Evolutionary conservation across 2,888 invertebrate species (phyloP).

Genomic region (Ochropacha duplaris): DNA sequence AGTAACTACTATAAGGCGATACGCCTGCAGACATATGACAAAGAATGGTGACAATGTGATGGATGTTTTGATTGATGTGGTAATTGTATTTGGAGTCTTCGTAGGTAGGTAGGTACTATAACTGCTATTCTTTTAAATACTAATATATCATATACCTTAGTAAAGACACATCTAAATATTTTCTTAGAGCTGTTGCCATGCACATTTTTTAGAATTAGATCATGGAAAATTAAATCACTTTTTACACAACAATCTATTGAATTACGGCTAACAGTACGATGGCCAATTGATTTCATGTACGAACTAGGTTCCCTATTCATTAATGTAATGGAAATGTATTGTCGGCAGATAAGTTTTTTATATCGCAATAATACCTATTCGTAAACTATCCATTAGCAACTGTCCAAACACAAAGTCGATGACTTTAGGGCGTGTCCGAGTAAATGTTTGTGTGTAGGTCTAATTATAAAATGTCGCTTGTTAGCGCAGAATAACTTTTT

Average conservation of each 20-base stretch:
- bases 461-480: slow-evolving; percentile 7
- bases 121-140: too few relatives aligned
- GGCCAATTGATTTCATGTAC: slow-evolving; percentile 50
- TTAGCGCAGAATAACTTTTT: neutral
- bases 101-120: too few relatives aligned
- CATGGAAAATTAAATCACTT: neutral
- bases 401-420: slow-evolving; percentile 53
- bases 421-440: slow-evolving; percentile 42
- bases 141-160: too few relatives aligned
- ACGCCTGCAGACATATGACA: too few relatives aligned
- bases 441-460: slow-evolving; percentile 29
- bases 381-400: slow-evolving; percentile 50
- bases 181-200: too few relatives aligned
- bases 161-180: too few relatives aligned
- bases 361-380: slow-evolving; percentile 29
- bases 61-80: too few relatives aligned
- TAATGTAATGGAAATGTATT: slow-evolving; percentile 59
- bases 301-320: slow-evolving; percentile 50
- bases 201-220: neutral
- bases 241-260: slow-evolving; percentile 39
- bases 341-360: slow-evolving; percentile 41
- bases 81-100: too few relatives aligned
- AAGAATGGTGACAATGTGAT: too few relatives aligned
- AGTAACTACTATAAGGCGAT: too few relatives aligned
- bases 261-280: slow-evolving; percentile 43